Conservation (phyloP, 2,888 invertebrate genomes). For the Tiphia femorata region DNA sequence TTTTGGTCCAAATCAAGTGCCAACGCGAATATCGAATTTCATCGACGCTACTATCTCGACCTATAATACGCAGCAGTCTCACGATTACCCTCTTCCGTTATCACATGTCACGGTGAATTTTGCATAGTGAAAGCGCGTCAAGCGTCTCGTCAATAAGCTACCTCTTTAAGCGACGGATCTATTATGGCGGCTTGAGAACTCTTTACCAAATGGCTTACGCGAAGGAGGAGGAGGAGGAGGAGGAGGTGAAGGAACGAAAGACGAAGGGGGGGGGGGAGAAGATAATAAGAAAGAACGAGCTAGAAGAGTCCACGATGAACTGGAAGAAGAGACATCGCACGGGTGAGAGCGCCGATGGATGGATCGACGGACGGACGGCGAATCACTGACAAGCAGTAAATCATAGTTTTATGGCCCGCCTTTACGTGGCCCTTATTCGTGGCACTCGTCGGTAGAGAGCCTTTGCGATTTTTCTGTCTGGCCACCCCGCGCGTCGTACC, state of each 20-base stretch:
- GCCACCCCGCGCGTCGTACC: constrained; percentile 33
- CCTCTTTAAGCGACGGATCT: constrained; percentile 36
- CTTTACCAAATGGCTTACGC: constrained; percentile 14
- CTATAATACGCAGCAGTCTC: too few relatives aligned
- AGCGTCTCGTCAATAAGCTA: too few relatives aligned
- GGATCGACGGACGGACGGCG: constrained; percentile 38
- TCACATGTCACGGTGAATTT: too few relatives aligned
- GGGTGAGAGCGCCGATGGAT: constrained; percentile 8
- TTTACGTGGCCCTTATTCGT: constrained; percentile 61
- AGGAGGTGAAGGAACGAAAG: constrained; percentile 8
- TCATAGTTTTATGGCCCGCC: constrained; percentile 65
- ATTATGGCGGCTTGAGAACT: constrained; percentile 29
- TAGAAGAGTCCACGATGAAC: constrained; percentile 35
- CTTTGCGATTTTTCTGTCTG: constrained; percentile 52
- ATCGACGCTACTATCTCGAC: too few relatives aligned
- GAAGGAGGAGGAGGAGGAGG: constrained; percentile 8
- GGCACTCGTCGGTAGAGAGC: constrained; percentile 42
- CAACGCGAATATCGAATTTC: too few relatives aligned
- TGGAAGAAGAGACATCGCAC: constrained; percentile 20
- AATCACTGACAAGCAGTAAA: constrained; percentile 66
- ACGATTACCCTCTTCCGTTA: too few relatives aligned
- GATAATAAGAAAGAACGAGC: constrained; percentile 44
- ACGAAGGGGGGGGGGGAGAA: constrained; percentile 28
- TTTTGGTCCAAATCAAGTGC: too few relatives aligned
- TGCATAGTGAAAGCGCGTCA: too few relatives aligned